Evolutionary conservation across 2,797 vertebrate species (phyloP).

Genomic region (Enteromius thamalakanensis): DNA sequence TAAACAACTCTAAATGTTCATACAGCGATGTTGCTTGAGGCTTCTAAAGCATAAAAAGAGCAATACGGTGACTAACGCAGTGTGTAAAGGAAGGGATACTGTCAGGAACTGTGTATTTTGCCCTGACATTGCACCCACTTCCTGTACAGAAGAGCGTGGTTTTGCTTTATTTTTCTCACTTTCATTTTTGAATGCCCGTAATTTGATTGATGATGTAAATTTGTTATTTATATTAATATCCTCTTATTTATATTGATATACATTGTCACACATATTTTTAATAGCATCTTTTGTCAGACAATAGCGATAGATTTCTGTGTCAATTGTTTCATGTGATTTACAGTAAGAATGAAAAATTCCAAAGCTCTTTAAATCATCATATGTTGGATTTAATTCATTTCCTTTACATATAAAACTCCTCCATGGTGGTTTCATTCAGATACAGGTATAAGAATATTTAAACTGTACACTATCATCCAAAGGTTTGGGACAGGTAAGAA

Average conservation of each 20-base stretch:
- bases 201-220: constrained; percentile 6
- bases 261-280: constrained; percentile 52
- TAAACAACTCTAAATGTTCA: background rate
- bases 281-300: constrained; percentile 34
- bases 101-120: constrained; percentile 18
- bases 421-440: background rate
- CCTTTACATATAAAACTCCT: background rate
- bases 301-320: constrained; percentile 2
- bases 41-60: background rate
- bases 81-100: background rate
- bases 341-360: constrained; percentile 14
- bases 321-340: constrained; percentile 10
- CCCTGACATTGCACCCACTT: constrained; percentile 23
- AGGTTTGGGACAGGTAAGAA: too few species aligned
- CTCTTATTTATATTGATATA: constrained; percentile 46
- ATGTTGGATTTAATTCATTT: constrained; percentile 7
- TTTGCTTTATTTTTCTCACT: background rate
- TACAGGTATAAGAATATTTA: background rate
- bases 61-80: background rate
- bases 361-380: constrained; percentile 39
- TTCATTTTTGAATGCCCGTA: constrained; percentile 10
- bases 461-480: background rate
- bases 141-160: background rate
- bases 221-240: constrained; percentile 21
- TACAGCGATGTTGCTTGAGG: background rate